Percentiles rank a stretch among this genome's conserved stretches.
Evolutionary conservation across 2,797 vertebrate genomes (phyloP).

Genomic region (Lates japonicus): DNA sequence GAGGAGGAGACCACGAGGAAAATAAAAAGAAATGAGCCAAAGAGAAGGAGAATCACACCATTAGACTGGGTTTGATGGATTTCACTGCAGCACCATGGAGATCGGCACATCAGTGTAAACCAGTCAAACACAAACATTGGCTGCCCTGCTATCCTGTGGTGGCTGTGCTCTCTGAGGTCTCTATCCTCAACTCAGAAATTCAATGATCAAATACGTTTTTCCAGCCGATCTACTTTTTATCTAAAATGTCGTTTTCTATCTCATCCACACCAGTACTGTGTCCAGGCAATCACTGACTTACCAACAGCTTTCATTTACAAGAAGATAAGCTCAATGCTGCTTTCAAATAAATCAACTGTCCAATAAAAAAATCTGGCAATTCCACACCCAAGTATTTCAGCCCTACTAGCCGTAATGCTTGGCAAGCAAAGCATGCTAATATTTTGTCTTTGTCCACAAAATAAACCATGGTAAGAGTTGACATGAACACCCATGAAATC

Average conservation of each 20-base stretch:
- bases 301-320: background rate
- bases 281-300: background rate
- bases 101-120: conserved; percentile 52
- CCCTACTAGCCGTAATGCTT: background rate
- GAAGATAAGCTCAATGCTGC: background rate
- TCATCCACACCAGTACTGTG: background rate
- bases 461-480: background rate
- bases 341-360: background rate
- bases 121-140: conserved; percentile 48
- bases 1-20: too few species aligned
- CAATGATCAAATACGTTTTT: background rate
- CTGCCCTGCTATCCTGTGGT: background rate
- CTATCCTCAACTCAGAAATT: conserved; percentile 5
- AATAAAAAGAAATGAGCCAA: too few species aligned
- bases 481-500: background rate
- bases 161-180: conserved; percentile 26
- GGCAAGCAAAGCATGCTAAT: background rate
- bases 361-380: background rate
- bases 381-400: background rate
- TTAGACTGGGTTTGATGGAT: too few species aligned
- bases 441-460: background rate
- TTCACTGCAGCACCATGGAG: conserved; percentile 55
- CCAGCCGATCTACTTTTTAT: background rate
- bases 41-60: too few species aligned
- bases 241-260: background rate